phyloP scores from a whole-genome alignment of 2,888 invertebrate species.

The Glyphotaelius pellucidus region DNA sequence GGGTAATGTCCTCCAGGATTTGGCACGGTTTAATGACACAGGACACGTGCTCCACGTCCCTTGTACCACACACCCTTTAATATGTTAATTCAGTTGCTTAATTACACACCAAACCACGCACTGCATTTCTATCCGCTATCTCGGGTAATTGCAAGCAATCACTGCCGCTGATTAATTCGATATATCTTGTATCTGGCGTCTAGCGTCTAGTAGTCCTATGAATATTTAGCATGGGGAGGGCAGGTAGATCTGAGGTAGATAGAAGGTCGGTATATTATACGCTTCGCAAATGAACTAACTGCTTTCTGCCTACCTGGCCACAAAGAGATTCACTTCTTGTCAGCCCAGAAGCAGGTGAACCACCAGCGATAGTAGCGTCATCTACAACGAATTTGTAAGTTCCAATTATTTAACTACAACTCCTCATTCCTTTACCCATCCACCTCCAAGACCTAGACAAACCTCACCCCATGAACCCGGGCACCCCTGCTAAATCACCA shows the following conservation, averaged over 20 bases:
- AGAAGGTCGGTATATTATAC: neutral
- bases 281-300: neutral
- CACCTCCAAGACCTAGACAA: too few species aligned
- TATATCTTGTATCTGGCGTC: neutral
- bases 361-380: too few species aligned
- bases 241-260: neutral
- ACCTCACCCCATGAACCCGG: too few species aligned
- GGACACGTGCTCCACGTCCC: neutral
- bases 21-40: neutral
- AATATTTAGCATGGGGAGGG: neutral
- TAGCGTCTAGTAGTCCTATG: neutral
- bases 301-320: too few species aligned
- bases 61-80: neutral
- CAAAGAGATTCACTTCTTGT: too few species aligned
- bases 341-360: too few species aligned
- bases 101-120: neutral
- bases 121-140: neutral
- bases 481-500: too few species aligned
- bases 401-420: too few species aligned
- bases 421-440: too few species aligned
- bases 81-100: neutral
- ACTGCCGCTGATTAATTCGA: neutral
- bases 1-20: neutral
- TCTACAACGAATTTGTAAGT: too few species aligned
- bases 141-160: constrained; percentile 2